Evolutionary conservation across 2,113 vertebrate genomes (phyloP).

Genomic region (Erinaceus europaeus): DNA sequence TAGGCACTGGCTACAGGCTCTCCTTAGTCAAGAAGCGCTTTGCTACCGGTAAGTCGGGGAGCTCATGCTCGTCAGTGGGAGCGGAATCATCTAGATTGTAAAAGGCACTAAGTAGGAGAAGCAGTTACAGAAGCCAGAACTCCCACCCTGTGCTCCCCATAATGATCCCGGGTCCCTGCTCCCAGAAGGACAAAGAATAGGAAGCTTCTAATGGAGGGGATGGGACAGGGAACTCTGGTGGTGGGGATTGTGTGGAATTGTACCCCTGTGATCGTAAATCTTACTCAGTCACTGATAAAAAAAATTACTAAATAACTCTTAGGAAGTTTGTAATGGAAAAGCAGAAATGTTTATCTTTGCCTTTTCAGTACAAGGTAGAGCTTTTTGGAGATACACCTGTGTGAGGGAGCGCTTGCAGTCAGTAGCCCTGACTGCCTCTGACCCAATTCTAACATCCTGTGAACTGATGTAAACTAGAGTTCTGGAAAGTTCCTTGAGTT

Average conservation of each 20-base stretch:
- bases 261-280: no score
- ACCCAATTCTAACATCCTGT: neutral
- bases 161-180: no score
- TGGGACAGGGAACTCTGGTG: no score
- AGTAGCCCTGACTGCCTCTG: neutral
- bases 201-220: no score
- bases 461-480: slow-evolving; percentile 14
- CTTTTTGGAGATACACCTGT: slow-evolving; percentile 16
- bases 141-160: no score
- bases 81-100: slow-evolving; percentile 8
- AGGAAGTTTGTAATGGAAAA: slow-evolving; percentile 29
- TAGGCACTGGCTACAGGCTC: slow-evolving; percentile 93
- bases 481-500: slow-evolving; percentile 5
- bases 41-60: slow-evolving; percentile 88
- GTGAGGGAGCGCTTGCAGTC: neutral
- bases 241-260: no score
- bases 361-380: neutral
- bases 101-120: neutral
- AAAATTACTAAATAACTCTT: neutral
- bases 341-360: neutral
- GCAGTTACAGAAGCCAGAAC: no score
- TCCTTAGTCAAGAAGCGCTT: slow-evolving; percentile 97
- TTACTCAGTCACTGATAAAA: no score
- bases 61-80: neutral
- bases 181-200: no score